These are phyloP conservation scores for Orius laevigatus DNA, from an alignment of 1,140 invertebrate genomes.

Conservation along the genomic window DNA sequence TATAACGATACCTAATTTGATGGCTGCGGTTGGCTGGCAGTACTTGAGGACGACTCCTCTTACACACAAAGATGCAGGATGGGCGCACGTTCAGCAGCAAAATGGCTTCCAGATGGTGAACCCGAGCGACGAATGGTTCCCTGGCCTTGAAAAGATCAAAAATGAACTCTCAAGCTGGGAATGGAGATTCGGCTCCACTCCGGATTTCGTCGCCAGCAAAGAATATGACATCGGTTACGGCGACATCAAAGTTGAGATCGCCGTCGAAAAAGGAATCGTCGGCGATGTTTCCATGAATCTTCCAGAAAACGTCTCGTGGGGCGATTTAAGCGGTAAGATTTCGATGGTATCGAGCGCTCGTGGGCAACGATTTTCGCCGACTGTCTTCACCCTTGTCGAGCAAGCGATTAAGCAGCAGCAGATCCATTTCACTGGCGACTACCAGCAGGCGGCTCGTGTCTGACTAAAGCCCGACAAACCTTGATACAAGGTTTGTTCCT, in stretches of 20 bases:
- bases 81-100: slow-evolving; percentile 45
- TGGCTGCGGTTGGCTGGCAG: slow-evolving; percentile 61
- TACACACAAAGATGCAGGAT: slow-evolving; percentile 47
- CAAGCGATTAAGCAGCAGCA: slow-evolving; percentile 1
- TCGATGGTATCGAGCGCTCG: slow-evolving; percentile 1
- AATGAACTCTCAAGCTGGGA: slow-evolving; percentile 61
- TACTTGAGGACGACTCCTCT: slow-evolving; percentile 55
- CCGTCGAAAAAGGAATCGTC: slow-evolving; percentile 20
- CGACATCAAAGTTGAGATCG: slow-evolving; percentile 14
- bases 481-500: no score
- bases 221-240: slow-evolving; percentile 3
- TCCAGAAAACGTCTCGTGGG: slow-evolving; percentile 16
- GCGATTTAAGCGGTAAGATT: slow-evolving; percentile 2
- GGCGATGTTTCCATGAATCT: slow-evolving; percentile 20
- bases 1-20: slow-evolving; percentile 47
- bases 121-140: slow-evolving; percentile 68
- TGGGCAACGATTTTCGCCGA: background rate
- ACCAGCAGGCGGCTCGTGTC: slow-evolving; percentile 1
- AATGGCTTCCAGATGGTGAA: slow-evolving; percentile 70
- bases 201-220: slow-evolving; percentile 50
- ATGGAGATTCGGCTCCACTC: slow-evolving; percentile 78
- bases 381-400: background rate
- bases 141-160: slow-evolving; percentile 46
- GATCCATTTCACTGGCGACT: background rate
- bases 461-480: background rate